These are phyloP conservation scores for Cricetomys ansorgei DNA, from an alignment of 2,113 vertebrate genomes.

Conservation along the genomic window DNA sequence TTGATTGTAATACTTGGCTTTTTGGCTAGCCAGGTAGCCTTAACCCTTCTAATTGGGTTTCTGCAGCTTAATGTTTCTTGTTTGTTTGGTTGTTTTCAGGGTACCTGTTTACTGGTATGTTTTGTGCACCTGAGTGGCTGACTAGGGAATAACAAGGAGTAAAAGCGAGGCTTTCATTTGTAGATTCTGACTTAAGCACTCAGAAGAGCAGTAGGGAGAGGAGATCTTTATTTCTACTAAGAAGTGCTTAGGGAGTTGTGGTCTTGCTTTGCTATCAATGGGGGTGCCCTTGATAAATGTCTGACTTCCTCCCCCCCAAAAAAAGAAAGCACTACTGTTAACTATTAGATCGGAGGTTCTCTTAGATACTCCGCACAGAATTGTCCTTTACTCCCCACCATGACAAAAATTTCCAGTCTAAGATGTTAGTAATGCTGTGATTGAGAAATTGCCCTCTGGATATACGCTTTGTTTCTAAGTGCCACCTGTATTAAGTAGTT, in stretches of 20 bases:
- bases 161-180: conserved; percentile 27
- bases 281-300: neutral
- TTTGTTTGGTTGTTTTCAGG: neutral
- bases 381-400: neutral
- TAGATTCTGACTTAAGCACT: conserved; percentile 29
- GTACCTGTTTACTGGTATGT: conserved; percentile 22
- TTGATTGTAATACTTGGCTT: neutral
- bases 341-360: neutral
- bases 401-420: neutral
- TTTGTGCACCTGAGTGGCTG: neutral
- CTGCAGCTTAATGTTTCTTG: neutral
- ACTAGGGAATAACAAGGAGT: neutral
- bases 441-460: neutral
- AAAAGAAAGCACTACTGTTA: neutral
- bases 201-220: neutral
- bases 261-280: conserved; percentile 28
- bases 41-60: conserved; percentile 18
- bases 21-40: neutral
- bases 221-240: neutral
- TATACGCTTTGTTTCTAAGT: neutral
- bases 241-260: neutral
- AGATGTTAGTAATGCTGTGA: neutral
- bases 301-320: neutral
- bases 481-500: conserved; percentile 35
- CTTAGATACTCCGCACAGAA: neutral